phyloP scores from a whole-genome alignment of 1,140 invertebrate species.

The Proales similis region DNA sequence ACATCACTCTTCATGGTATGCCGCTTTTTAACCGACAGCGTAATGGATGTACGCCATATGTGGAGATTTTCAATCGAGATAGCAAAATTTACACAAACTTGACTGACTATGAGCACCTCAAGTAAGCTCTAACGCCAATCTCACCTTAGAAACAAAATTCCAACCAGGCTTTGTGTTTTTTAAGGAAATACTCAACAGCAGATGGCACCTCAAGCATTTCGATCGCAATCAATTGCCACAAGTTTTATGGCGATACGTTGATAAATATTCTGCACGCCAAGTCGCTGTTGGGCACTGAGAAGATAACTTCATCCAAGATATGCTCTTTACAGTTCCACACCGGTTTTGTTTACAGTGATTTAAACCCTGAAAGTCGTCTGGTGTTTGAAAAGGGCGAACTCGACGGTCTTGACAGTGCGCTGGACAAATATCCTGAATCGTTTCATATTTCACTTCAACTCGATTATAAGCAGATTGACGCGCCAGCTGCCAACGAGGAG shows the following conservation, averaged over 20 bases:
- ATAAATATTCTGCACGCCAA: slow-evolving; percentile 32
- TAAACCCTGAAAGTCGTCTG: neutral
- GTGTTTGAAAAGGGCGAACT: slow-evolving; percentile 1
- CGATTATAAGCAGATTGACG: slow-evolving; percentile 33
- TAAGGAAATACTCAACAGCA: slow-evolving; percentile 23
- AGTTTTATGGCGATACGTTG: slow-evolving; percentile 29
- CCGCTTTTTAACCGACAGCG: slow-evolving; percentile 84
- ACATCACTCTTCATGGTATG: slow-evolving; percentile 52
- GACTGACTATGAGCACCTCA: slow-evolving; percentile 18
- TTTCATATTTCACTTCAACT: slow-evolving; percentile 6
- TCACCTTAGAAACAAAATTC: neutral
- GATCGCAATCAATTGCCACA: slow-evolving; percentile 35
- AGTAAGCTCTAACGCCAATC: slow-evolving; percentile 3
- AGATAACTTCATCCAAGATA: slow-evolving; percentile 31
- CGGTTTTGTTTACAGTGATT: slow-evolving; percentile 15
- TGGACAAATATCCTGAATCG: slow-evolving; percentile 20
- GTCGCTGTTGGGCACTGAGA: slow-evolving; percentile 20
- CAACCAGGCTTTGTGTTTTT: neutral
- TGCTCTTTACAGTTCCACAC: slow-evolving; percentile 36
- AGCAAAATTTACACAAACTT: slow-evolving; percentile 34
- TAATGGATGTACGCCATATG: slow-evolving; percentile 83
- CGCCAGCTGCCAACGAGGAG: neutral
- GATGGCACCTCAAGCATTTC: slow-evolving; percentile 22
- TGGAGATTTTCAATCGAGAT: slow-evolving; percentile 64
- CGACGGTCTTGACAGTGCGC: slow-evolving; percentile 21